A percentile compares a stretch with the other conserved stretches of the same genome.
Evolutionary conservation across 1,140 invertebrate species (phyloP).

Genomic region (Drosophila equinoxialis): DNA sequence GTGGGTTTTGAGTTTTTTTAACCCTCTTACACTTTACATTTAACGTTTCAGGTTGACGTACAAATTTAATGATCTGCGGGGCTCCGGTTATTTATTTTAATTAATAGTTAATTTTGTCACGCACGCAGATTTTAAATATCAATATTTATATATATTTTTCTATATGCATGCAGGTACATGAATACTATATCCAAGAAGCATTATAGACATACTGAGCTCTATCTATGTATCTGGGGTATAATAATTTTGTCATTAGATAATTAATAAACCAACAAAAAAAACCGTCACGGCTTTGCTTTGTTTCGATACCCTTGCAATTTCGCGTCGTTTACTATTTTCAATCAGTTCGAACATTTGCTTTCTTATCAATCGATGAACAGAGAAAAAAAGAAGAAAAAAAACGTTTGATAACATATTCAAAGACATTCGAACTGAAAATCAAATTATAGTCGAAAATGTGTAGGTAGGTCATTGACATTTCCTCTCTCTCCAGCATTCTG

Average conservation of each 20-base stretch:
- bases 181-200: no score
- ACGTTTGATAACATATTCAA: neutral
- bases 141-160: constrained; percentile 37
- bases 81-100: constrained; percentile 5
- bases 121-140: constrained; percentile 57
- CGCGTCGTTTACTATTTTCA: no score
- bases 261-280: no score
- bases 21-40: constrained; percentile 48
- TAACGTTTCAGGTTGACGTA: constrained; percentile 32
- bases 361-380: neutral
- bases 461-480: constrained; percentile 47
- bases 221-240: no score
- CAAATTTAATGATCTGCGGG: constrained; percentile 13
- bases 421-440: neutral
- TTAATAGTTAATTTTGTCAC: constrained; percentile 52
- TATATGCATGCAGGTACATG: neutral
- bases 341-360: neutral
- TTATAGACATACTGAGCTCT: no score
- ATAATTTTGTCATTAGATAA: no score
- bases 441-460: constrained; percentile 1
- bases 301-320: no score
- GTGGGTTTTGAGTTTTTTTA: neutral
- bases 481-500: neutral
- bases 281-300: no score
- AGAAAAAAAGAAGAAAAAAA: neutral